These are phyloP conservation scores for Pardosa pseudoannulata DNA, from an alignment of 2,888 invertebrate species.

Conservation along the genomic window DNA sequence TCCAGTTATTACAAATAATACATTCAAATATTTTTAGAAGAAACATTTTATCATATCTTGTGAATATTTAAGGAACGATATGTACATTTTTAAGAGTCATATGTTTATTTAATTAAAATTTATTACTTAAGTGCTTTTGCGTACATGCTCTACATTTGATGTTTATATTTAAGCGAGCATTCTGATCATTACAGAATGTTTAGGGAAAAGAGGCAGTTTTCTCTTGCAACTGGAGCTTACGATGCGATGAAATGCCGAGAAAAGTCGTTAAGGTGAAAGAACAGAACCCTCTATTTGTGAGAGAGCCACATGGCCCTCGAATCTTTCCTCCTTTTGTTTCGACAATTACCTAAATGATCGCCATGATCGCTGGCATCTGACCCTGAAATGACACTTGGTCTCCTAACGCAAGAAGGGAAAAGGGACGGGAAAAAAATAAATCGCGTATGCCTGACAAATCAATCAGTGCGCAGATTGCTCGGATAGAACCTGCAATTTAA, in stretches of 20 bases:
- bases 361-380: not conserved
- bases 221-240: not conserved
- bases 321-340: conserved; percentile 3
- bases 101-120: no score
- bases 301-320: not conserved
- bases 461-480: not conserved
- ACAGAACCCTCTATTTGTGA: not conserved
- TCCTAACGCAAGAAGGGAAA: not conserved
- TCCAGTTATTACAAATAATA: no score
- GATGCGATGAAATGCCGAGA: not conserved
- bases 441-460: not conserved
- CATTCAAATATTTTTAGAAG: no score
- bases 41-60: no score
- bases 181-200: no score
- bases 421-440: not conserved
- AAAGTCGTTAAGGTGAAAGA: not conserved
- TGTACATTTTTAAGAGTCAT: no score
- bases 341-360: not conserved
- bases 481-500: conserved; percentile 1
- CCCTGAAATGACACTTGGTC: not conserved
- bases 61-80: no score
- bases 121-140: no score
- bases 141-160: no score
- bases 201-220: no score
- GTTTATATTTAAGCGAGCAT: no score